Conservation (phyloP, 2,113 vertebrate species). For the Phyllostomus discolor region DNA sequence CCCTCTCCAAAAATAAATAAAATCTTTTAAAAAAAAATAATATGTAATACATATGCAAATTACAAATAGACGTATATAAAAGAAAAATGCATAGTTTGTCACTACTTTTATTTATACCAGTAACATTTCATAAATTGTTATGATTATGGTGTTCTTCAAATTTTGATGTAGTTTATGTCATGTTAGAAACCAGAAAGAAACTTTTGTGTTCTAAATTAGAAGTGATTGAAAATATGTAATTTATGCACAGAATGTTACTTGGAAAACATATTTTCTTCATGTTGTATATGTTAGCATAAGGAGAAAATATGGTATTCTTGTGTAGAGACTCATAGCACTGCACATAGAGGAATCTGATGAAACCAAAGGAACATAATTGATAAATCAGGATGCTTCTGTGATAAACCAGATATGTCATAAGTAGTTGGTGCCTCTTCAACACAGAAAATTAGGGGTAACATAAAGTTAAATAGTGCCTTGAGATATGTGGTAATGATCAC, state of each 20-base stretch:
- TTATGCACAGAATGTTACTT: background rate
- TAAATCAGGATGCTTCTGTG: background rate
- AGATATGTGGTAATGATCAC: background rate
- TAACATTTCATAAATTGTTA: background rate
- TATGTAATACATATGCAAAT: background rate
- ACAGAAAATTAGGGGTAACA: background rate
- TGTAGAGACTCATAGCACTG: background rate
- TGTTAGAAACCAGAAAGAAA: conserved; percentile 41
- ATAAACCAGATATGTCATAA: conserved; percentile 12
- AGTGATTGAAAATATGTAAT: conserved; percentile 13
- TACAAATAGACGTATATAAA: background rate
- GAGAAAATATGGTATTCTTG: background rate
- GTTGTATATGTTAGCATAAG: background rate
- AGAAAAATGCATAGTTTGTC: background rate
- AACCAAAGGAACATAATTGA: background rate
- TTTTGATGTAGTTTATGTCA: conserved; percentile 9
- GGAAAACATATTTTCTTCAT: conserved; percentile 26
- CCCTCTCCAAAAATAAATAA: no score
- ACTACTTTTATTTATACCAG: background rate
- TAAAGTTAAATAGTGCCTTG: background rate
- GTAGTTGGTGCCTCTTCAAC: background rate
- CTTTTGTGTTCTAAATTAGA: conserved; percentile 1
- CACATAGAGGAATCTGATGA: background rate
- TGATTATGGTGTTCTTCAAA: background rate
- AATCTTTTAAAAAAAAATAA: background rate